These are phyloP conservation scores for Montipora capricornis DNA, from an alignment of 64 coral and sea anemone species.

Conservation along the genomic window DNA sequence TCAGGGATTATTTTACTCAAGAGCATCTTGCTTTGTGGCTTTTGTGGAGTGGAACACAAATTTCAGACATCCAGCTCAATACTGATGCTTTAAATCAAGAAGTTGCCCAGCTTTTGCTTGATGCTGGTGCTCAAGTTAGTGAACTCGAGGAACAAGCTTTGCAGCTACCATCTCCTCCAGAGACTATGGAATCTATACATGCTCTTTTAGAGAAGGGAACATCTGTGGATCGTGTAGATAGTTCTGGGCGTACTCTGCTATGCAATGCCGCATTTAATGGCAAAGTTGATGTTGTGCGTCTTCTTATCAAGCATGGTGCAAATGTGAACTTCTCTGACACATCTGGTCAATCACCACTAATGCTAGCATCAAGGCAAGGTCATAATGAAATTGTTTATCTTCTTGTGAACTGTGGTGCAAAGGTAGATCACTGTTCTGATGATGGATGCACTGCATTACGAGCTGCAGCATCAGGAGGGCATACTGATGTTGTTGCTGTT, in stretches of 20 bases:
- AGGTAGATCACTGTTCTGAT: conserved; percentile 81
- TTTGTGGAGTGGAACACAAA: conserved; percentile 87
- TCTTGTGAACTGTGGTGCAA: conserved; percentile 96
- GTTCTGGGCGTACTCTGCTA: conserved; percentile 76
- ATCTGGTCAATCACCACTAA: conserved; percentile 87
- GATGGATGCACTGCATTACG: conserved; percentile 95
- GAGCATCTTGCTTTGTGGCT: conserved; percentile 93
- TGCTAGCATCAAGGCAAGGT: conserved; percentile 89
- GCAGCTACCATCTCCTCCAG: conserved; percentile 53
- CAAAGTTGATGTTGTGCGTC: conserved; percentile 77
- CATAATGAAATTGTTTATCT: conserved; percentile 94
- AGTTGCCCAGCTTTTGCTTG: conserved; percentile 75
- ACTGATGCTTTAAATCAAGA: conserved; percentile 72
- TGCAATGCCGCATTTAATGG: conserved; percentile 94
- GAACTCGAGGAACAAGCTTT: conserved; percentile 52
- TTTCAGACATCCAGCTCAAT: conserved; percentile 70
- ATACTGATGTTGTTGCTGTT: conserved; percentile 93
- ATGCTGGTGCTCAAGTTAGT: conserved; percentile 86
- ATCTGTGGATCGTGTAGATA: conserved; percentile 74
- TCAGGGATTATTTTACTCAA: conserved; percentile 70
- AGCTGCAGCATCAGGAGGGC: conserved; percentile 88
- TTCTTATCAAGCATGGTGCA: conserved; percentile 93
- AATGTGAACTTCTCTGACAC: conserved; percentile 93
- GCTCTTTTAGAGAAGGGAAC: conserved; percentile 84
- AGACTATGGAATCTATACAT: conserved; percentile 87